Evolutionary conservation across 2,113 vertebrate species (phyloP), one percentile per base, ranked within the genome.

Genomic region (Balaenoptera acutorostrata): DNA sequence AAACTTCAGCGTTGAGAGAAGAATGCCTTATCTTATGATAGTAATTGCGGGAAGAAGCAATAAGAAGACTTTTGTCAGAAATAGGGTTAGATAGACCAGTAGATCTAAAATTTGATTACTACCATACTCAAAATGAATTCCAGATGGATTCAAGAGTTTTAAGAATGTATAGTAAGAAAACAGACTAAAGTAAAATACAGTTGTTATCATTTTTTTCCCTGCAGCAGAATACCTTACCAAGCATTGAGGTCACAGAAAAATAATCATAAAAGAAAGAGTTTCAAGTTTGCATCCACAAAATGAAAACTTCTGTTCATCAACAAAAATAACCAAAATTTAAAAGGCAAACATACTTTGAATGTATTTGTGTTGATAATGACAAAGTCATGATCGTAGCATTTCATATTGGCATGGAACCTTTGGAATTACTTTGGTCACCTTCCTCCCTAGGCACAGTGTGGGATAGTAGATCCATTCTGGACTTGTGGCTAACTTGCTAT

Each of bases 101-200:
- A 64, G 75, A 77, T 80, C 74, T 95, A 78, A 97, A 86, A 66
- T 91, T 49, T 96, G 75, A 85, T 93, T 86, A 66, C 90, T 94
- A 83, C 61, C 72, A 82, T 80, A 81, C 52, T 87, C 82, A 84
- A 64, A n/a, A 97, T 97, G 82, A 95, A 95, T 93, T 97, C 74
- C 86, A 98, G 96, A 83, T 91, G 61, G 55, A 59, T 68, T 94
- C 68, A 82, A 95, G 78, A 96, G 86, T 95, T 97, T 68, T 81
- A 82, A 91, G 29, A 95, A 78, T 44, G n/a, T 80, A 49, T 15
- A 88, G 66, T 90, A 49, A 84, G 91, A 92, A 97, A 93, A 85
- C 69, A 87, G 41, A 95, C 39, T 5, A 59, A 87, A 95, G 78
- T 41, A 69, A 93, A 93, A 66, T 68, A 82, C 72, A 96, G 59